Conservation (phyloP, 2,797 vertebrate genomes). For the Nannoperca australis region DNA sequence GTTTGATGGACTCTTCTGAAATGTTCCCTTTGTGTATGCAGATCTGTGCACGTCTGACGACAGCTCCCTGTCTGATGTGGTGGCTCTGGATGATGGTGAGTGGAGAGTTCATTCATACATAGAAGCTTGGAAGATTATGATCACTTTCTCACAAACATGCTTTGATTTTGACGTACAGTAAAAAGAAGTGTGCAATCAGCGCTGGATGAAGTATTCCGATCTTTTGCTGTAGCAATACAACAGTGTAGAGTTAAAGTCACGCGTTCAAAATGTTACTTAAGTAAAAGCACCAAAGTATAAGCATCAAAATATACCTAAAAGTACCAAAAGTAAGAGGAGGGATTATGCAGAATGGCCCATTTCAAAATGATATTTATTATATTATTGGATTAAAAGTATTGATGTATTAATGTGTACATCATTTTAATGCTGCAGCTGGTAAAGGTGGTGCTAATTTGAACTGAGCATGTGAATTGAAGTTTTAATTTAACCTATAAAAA, state of each 20-base stretch:
- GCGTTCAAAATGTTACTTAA: not conserved
- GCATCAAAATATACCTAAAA: not conserved
- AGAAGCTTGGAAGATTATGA: not conserved
- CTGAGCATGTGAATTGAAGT: not conserved
- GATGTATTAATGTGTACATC: not conserved
- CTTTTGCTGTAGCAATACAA: not conserved
- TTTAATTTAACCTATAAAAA: not conserved
- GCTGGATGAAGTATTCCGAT: not conserved
- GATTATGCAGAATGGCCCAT: not conserved
- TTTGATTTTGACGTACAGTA: not conserved
- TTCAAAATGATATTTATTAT: not conserved
- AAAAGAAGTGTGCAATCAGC: not conserved
- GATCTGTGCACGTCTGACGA: slow-evolving; percentile 87
- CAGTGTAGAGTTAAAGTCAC: not conserved
- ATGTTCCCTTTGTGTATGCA: slow-evolving; percentile 58
- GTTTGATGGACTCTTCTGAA: not conserved
- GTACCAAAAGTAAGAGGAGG: not conserved
- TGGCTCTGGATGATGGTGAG: slow-evolving; percentile 90
- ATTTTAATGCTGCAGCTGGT: not conserved
- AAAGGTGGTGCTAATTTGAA: not conserved
- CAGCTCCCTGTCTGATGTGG: slow-evolving; percentile 90
- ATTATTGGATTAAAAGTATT: not conserved
- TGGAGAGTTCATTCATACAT: not conserved
- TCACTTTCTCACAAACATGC: not conserved
- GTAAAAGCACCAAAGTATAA: not conserved